These are phyloP conservation scores for Thalassaphorura encarpata DNA, from an alignment of 1,140 invertebrate genomes.

Conservation along the genomic window DNA sequence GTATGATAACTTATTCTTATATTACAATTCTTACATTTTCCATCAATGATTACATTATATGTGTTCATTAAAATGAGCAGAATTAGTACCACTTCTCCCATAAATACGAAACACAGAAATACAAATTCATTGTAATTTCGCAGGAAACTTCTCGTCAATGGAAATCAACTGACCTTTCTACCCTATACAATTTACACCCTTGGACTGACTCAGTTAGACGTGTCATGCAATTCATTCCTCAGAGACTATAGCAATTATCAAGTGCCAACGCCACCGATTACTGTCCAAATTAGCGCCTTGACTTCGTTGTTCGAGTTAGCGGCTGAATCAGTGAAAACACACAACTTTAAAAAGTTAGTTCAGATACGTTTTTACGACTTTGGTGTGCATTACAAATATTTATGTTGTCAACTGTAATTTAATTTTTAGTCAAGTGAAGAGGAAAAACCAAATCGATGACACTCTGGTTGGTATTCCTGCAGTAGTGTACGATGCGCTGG, in stretches of 20 bases:
- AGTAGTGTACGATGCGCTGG: background rate
- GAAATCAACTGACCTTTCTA: background rate
- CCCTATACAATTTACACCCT: background rate
- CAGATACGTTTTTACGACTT: too few species aligned
- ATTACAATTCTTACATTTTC: too few species aligned
- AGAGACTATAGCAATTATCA: too few species aligned
- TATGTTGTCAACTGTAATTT: too few species aligned
- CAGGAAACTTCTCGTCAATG: background rate
- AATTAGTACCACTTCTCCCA: too few species aligned
- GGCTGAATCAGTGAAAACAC: background rate
- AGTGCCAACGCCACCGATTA: background rate
- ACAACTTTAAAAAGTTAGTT: background rate
- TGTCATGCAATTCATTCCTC: background rate
- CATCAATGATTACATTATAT: too few species aligned
- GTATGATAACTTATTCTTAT: background rate
- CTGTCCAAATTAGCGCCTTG: background rate
- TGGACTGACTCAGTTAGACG: background rate
- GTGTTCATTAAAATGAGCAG: too few species aligned
- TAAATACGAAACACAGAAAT: too few species aligned
- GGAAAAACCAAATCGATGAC: too few species aligned
- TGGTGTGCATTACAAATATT: too few species aligned
- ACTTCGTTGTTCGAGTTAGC: background rate
- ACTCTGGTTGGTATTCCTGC: background rate
- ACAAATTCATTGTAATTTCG: too few species aligned
- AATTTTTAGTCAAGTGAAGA: too few species aligned